Percentiles rank a stretch among this genome's conserved stretches.
Conservation (phyloP, 2,888 invertebrate genomes). For the Acanthopleura granulata region DNA sequence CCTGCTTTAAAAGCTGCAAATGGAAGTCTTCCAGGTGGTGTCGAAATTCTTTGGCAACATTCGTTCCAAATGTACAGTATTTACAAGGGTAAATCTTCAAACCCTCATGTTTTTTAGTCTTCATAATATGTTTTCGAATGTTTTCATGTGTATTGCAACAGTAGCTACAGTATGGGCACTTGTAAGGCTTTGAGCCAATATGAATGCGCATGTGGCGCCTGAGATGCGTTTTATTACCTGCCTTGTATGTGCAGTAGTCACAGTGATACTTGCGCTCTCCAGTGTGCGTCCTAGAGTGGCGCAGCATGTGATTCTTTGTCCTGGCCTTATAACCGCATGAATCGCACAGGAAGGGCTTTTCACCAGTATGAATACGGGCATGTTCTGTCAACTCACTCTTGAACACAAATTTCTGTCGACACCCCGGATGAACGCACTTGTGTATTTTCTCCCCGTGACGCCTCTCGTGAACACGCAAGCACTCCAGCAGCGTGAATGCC, state of each 20-base stretch:
- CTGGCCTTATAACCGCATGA: slow-evolving; percentile 82
- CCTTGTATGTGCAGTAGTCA: slow-evolving; percentile 67
- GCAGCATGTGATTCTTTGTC: slow-evolving; percentile 58
- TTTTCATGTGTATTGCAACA: slow-evolving; percentile 80
- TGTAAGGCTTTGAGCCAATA: slow-evolving; percentile 67
- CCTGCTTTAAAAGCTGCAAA: slow-evolving; percentile 44
- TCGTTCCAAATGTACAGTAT: slow-evolving; percentile 77
- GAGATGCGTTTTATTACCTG: slow-evolving; percentile 63
- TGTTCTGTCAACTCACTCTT: slow-evolving; percentile 89
- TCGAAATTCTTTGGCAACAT: slow-evolving; percentile 79
- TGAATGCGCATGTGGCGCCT: slow-evolving; percentile 68
- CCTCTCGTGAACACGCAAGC: slow-evolving; percentile 74
- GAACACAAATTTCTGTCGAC: slow-evolving; percentile 87
- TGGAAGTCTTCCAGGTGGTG: slow-evolving; percentile 77
- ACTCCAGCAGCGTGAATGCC: slow-evolving; percentile 79
- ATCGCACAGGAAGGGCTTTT: slow-evolving; percentile 84
- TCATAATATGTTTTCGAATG: slow-evolving; percentile 86
- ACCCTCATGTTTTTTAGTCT: slow-evolving; percentile 83
- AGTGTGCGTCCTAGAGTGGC: slow-evolving; percentile 65
- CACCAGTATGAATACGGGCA: slow-evolving; percentile 86
- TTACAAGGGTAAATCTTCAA: slow-evolving; percentile 84
- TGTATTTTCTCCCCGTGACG: slow-evolving; percentile 79
- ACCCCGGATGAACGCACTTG: slow-evolving; percentile 82
- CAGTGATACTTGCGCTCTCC: slow-evolving; percentile 66
- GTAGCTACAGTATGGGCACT: slow-evolving; percentile 77